phyloP scores from a whole-genome alignment of 2,113 vertebrate species.

The Daboia siamensis region DNA sequence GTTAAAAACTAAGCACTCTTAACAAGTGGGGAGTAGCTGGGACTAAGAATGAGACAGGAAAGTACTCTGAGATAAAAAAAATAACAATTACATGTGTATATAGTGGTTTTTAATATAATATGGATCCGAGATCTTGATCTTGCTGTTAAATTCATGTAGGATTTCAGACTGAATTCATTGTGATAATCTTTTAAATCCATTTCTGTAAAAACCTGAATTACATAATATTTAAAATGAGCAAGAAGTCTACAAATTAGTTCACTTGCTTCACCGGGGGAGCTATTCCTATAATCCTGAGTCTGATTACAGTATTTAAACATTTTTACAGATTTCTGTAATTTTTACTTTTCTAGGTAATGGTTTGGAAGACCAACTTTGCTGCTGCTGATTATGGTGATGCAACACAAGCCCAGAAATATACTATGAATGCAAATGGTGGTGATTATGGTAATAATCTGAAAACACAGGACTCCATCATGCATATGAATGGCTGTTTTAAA shows the following conservation, averaged over 20 bases:
- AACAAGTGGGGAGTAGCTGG: background rate
- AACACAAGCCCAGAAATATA: slow-evolving; percentile 57
- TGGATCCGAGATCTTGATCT: background rate
- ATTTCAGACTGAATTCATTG: background rate
- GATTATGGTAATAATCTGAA: slow-evolving; percentile 66
- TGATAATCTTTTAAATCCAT: background rate
- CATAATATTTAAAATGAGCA: background rate
- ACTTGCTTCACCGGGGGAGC: background rate
- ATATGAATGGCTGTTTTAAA: slow-evolving; percentile 37
- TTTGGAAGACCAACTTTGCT: slow-evolving; percentile 94
- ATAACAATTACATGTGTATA: background rate
- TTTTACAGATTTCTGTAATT: background rate
- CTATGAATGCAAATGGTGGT: slow-evolving; percentile 41
- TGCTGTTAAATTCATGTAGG: background rate
- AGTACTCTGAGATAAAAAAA: background rate
- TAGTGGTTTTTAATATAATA: background rate
- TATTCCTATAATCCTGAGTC: background rate
- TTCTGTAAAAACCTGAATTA: background rate
- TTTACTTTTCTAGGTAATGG: slow-evolving; percentile 81
- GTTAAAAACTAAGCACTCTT: background rate
- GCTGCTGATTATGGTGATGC: slow-evolving; percentile 64
- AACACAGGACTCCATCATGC: slow-evolving; percentile 50
- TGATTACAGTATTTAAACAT: background rate
- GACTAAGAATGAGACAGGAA: background rate
- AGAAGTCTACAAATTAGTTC: background rate